These are phyloP conservation scores for Corydoras maculifer DNA, from an alignment of 2,113 vertebrate genomes.

Conservation along the genomic window DNA sequence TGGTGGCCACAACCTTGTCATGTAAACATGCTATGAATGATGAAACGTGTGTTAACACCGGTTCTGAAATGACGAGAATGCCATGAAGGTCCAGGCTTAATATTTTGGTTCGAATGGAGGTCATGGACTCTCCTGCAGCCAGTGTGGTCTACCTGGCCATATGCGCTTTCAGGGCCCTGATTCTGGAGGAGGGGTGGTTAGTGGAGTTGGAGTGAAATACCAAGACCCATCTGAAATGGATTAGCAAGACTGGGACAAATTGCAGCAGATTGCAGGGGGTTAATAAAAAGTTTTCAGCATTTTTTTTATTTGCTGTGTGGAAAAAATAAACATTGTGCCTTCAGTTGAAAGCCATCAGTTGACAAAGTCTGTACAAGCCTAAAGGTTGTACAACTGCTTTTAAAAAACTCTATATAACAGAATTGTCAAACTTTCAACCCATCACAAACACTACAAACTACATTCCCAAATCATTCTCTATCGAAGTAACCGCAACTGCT, in stretches of 20 bases:
- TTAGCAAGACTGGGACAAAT: not conserved
- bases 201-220: not conserved
- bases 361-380: no score
- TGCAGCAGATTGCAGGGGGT: no score
- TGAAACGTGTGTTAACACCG: slow-evolving; percentile 57
- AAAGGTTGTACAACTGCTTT: no score
- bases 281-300: no score
- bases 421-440: no score
- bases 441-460: no score
- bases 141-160: slow-evolving; percentile 21
- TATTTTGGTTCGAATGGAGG: slow-evolving; percentile 32
- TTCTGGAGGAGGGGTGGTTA: not conserved
- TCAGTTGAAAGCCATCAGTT: no score
- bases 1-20: slow-evolving; percentile 48
- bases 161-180: not conserved
- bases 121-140: slow-evolving; percentile 18
- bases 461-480: no score
- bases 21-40: slow-evolving; percentile 58
- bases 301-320: no score
- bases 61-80: slow-evolving; percentile 25
- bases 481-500: no score
- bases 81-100: slow-evolving; percentile 23
- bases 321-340: no score
- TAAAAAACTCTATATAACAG: no score
- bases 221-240: slow-evolving; percentile 13